Base-by-base conservation (phyloP, 2,113 vertebrate genomes). In the Grus americana region DNA sequence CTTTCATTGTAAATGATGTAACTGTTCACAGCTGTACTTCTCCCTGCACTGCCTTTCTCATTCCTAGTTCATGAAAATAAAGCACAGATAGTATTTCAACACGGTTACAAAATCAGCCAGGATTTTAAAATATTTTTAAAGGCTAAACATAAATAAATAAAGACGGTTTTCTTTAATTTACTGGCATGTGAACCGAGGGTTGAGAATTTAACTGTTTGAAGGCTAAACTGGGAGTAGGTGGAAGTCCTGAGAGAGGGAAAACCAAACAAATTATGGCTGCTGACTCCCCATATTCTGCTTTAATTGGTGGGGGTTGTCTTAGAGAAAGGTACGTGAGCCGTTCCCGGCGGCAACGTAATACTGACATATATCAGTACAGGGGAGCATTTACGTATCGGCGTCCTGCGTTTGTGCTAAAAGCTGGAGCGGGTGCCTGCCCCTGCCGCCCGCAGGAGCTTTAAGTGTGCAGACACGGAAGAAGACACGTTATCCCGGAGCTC, bases 321-420 rank as follows among this genome's bases (percentile, higher is more conserved):
- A 5, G 54, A 21, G 90, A 40, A 65, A 46, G 92, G n/a, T 4
- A 15, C 57, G 5, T 0, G 29, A 80, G 13, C 52, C 52, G 32
- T 81, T 62, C 52, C 90, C 82, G 24, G 58, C 23, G 88, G 92
- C 88, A 36, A 1, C 38, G 6, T 4, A 70, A 12, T 19, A 23
- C 1, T 5, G 85, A 29, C 84, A 12, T 3, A 0, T 2, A 8
- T 5, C n/a, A 47, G 50, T 42, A 21, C 32, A 4, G 63, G 61
- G 40, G 10, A 52, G 79, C 62, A 2, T 20, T 40, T 10, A 19
- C 27, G 6, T 12, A 2, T 8, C 59, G 9, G 68, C 93, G 3
- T 0, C 36, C 5, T 2, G 0, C 3, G 27, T 8, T 4, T 3
- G 12, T 26, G 20, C 79, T 2, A 5, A 8, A 5, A 13, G 62